Conservation (phyloP, 1,140 invertebrate genomes). For the Drosophila pseudoananassae region DNA sequence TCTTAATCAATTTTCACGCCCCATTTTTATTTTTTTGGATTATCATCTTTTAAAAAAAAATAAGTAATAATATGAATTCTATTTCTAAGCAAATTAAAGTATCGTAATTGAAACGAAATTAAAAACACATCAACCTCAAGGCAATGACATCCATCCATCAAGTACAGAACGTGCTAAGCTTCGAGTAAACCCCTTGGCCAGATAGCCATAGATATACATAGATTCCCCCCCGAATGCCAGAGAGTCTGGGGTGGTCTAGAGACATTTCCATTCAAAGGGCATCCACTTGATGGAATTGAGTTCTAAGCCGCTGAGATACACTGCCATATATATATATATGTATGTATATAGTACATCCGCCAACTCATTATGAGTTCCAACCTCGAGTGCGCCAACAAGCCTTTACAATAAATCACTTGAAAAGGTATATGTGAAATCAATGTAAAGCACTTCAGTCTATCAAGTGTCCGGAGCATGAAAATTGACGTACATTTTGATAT, state of each 20-base stretch:
- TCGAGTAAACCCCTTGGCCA: not conserved
- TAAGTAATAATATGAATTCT: too few species aligned
- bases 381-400: conserved; percentile 75
- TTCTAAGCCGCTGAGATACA: conserved; percentile 46
- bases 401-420: conserved; percentile 82
- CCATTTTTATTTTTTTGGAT: conserved; percentile 12
- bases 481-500: conserved; percentile 83
- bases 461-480: conserved; percentile 80
- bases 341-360: conserved; percentile 34
- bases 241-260: not conserved
- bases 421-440: conserved; percentile 78
- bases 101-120: too few species aligned
- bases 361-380: conserved; percentile 69
- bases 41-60: conserved; percentile 13
- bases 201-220: too few species aligned
- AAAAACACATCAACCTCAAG: not conserved
- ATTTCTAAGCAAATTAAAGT: too few species aligned
- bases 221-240: not conserved
- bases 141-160: not conserved
- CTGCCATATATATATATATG: too few species aligned
- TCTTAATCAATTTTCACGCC: conserved; percentile 26
- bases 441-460: conserved; percentile 82
- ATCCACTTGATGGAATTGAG: conserved; percentile 16
- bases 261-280: not conserved
- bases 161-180: not conserved